Base-by-base conservation (phyloP, 2,797 vertebrate genomes). In the Eremophila alpestris region DNA sequence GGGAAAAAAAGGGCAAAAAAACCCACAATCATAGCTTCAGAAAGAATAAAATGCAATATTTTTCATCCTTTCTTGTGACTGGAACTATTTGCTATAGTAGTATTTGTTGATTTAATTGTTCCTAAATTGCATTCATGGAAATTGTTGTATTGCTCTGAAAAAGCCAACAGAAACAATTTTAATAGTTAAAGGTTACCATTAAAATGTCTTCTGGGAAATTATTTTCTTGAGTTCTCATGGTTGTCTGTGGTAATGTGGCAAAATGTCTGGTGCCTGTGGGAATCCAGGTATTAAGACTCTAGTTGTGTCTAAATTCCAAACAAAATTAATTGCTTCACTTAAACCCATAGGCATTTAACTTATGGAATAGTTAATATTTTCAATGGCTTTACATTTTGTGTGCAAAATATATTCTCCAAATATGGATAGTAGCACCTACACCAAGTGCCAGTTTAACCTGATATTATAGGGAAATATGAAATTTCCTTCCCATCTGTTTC, bases 391-490 rank as follows among this genome's bases (percentile, higher is more conserved):
- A 58, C 6, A 54, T 75, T 79, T 88, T 76, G 0, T 74, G 20
- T 75, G n/a, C 18, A 63, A 65, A 82, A 60, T 40, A 34, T 23
- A 27, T 62, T 60, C 15, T 76, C 54, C 7, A 62, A 68, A 86
- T 29, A 62, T 16, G 13, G 5, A n/a, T 34, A 78, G 24, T 16
- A 81, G 10, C 43, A 81, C 32, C 32, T 60, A 49, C 34, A 81
- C 48, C 41, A 54, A 95, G 45, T 20, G 13, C 2, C 51, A 83
- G 10, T 84, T 90, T 94, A 94, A 82, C 92, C 80, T 85, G 59
- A 94, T 67, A 77, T 77, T 86, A 55, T 56, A 56, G 40, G 63
- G 90, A 68, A 92, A 95, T 84, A 83, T 60, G 77, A 86, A 90
- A 43, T 89, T 95, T 71, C 54, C 45, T 12, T 85, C 41, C 40